phyloP scores from a whole-genome alignment of 2,888 invertebrate species.

The Eupsilia transversa region DNA sequence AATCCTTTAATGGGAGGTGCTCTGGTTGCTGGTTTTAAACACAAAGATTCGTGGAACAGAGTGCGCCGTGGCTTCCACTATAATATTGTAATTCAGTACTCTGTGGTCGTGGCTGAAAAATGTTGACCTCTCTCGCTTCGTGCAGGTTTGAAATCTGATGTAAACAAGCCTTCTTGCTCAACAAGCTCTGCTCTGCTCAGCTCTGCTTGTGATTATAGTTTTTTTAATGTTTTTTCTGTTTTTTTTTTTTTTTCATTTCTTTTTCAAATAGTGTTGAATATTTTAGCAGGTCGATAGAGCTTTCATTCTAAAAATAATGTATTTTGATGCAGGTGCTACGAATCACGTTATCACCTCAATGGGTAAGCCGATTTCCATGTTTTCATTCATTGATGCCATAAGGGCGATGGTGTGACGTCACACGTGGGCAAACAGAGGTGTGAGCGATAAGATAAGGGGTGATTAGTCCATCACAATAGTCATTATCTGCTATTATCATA shows the following conservation, averaged over 20 bases:
- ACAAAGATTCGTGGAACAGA: not conserved
- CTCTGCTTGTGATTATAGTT: no score
- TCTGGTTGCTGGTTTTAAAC: not conserved
- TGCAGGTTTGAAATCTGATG: no score
- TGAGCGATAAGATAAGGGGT: slow-evolving; percentile 48
- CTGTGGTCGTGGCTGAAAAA: no score
- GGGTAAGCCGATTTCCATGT: slow-evolving; percentile 28
- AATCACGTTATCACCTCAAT: slow-evolving; percentile 14
- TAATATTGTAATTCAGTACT: no score
- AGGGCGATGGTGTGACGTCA: slow-evolving; percentile 43
- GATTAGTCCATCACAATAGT: slow-evolving; percentile 51
- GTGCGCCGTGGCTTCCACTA: no score
- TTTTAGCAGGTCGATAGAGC: not conserved
- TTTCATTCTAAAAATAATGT: slow-evolving; percentile 12
- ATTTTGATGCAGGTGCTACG: not conserved
- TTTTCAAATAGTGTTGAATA: not conserved
- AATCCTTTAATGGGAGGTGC: slow-evolving; percentile 62
- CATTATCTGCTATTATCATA: slow-evolving; percentile 38
- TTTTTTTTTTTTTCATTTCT: no score
- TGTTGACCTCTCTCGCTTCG: no score
- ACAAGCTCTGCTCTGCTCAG: no score
- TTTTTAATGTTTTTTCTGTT: no score
- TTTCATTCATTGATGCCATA: slow-evolving; percentile 33
- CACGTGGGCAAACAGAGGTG: slow-evolving; percentile 29
- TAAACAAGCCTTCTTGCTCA: no score